Percentiles rank a stretch among this genome's conserved stretches.
Conservation (phyloP, 2,113 vertebrate genomes). For the Lanius ludovicianus region DNA sequence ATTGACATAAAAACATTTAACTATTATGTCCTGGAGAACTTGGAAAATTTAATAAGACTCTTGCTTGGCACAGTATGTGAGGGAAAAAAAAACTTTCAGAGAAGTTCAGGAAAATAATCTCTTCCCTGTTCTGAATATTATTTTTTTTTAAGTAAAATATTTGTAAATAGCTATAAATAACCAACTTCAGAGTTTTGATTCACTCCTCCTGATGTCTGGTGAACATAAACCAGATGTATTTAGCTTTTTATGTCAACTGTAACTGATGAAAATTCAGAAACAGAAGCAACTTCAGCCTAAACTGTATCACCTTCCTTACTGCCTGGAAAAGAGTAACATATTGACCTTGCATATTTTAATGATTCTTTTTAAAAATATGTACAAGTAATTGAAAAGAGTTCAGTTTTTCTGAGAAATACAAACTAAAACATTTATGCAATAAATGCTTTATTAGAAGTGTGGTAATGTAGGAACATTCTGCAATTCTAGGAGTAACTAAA, state of each 20-base stretch:
- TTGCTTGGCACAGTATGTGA: neutral
- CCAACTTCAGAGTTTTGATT: neutral
- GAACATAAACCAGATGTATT: neutral
- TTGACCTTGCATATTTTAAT: neutral
- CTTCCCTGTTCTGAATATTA: neutral
- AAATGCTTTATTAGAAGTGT: neutral
- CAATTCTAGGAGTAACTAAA: neutral
- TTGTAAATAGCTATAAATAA: constrained; percentile 18
- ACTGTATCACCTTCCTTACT: neutral
- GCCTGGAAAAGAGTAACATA: neutral
- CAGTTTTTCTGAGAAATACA: neutral
- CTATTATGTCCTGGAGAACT: neutral
- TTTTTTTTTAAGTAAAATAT: neutral
- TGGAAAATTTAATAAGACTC: neutral
- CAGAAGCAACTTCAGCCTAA: neutral
- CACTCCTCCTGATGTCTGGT: neutral
- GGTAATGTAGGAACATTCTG: neutral
- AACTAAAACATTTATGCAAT: neutral
- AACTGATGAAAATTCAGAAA: neutral
- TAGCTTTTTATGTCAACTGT: neutral
- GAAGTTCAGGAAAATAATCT: neutral
- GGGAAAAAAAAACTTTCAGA: neutral
- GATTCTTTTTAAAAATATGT: neutral
- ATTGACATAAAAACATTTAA: constrained; percentile 42
- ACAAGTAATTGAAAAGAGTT: neutral